Evolutionary conservation across 2,113 vertebrate genomes (phyloP), one percentile per base, ranked within the genome.

Genomic region (Phalacrocorax brasilianus): DNA sequence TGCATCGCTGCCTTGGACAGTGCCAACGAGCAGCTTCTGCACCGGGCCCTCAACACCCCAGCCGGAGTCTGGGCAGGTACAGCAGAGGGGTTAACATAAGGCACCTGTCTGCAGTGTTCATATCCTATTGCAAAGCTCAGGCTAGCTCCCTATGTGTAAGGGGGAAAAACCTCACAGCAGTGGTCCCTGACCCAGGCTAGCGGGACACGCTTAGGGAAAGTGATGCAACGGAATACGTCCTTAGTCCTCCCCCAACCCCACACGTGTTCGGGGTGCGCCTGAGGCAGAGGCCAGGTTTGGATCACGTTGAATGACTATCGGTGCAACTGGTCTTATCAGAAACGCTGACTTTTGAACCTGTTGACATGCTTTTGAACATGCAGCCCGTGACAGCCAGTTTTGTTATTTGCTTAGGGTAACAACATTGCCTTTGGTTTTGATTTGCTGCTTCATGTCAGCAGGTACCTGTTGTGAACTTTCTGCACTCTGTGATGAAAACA

Each of bases 221-320:
- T 23, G 4, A 8, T 1, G 7, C 27, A 3, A 11, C 1, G 1
- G 23, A 27, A 13, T 1, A 6, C 1, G 0, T 19, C 42, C 50
- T 28, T 24, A 13, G 26, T 15, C 30, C n/a, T 53, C 28, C 47
- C 38, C 24, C 44, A 42, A 1, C 15, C 24, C 49, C 52, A 38
- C 38, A 10, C 56, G 4, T 27, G 27, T 7, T 23, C 3, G 0
- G 28, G 68, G 44, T 44, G 52, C 2, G 52, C 52, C 58, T 15
- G 8, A n/a, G 27, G 50, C 52, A 72, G 82, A 55, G 35, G 32
- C 20, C 40, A 14, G 26, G 19, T 49, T 47, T 28, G 45, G 65
- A 16, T 8, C 9, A 11, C 3, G 30, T 7, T 28, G 23, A 53
- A 16, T 2, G 0, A 22, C 33, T 42, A 1, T 35, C 0, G 1